Evolutionary conservation across 2,888 invertebrate species (phyloP), one percentile per base, ranked within the genome.

Genomic region (Prostheceraeus crozeri): DNA sequence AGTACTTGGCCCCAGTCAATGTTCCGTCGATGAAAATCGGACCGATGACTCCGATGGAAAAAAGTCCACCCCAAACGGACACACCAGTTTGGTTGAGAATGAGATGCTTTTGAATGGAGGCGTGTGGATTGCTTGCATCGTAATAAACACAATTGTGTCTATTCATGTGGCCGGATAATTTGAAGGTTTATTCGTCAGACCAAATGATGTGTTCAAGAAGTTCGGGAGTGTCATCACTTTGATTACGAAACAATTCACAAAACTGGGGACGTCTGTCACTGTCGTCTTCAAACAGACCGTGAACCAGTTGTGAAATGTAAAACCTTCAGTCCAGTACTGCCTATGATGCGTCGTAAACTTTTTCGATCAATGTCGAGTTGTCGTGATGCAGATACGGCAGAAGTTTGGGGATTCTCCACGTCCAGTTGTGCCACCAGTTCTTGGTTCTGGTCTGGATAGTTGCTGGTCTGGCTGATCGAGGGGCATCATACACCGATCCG

Each of bases 361-460:
- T 10, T 48, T 48, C 23, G 10, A 8, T 10, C 4, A 28, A 48
- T 48, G 25, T 48, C 23, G n/a, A 48, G 8, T 14, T 48, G 48
- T 21, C 14, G 25, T 11, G 19, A 48, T 48, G 48, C 48, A 48
- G 6, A 19, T 48, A 48, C 21, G 6, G 25, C 48, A 28, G 25
- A 48, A 48, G 16, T 48, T 48, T 48, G 48, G 28, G 48, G 48
- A 25, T 48, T 25, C 48, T 48, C 23, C 28, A 48, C 48, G 28
- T 25, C 25, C 3, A 48, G 28, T 48, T 48, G 48, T 30, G 25
- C 23, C 48, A 48, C 23, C 14, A 48, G 28, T n/a, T 48, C 48
- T 8, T 4, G 48, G 28, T 48, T 19, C 28, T 23, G 27, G 3
- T 8, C 16, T 48, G 48, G 28, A 48, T 6, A 48, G 3, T 23